Percentiles rank a stretch among this genome's conserved stretches.
Conservation (phyloP, 2,113 vertebrate genomes). For the Acrocephalus kingi region DNA sequence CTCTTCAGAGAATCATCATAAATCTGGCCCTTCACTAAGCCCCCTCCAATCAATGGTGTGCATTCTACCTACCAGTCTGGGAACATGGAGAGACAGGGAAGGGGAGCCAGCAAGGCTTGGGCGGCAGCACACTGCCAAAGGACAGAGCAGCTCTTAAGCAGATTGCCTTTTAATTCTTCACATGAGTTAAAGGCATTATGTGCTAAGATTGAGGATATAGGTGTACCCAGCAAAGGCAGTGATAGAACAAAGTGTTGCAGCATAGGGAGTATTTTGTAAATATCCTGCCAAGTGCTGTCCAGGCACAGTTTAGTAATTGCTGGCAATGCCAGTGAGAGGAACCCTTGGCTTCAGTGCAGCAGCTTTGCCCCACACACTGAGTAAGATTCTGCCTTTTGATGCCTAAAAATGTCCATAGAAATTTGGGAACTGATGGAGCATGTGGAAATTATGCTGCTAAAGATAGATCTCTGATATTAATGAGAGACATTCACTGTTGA, state of each 20-base stretch:
- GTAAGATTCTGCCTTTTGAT: background rate
- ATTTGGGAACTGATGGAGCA: background rate
- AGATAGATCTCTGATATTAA: background rate
- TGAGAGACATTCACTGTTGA: background rate
- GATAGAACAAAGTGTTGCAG: background rate
- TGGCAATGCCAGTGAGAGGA: background rate
- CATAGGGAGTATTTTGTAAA: background rate
- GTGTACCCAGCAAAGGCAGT: background rate
- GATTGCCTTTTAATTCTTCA: background rate
- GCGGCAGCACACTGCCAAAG: background rate
- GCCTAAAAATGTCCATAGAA: background rate
- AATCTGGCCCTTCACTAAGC: constrained; percentile 13
- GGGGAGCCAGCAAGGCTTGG: background rate
- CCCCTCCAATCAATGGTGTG: background rate
- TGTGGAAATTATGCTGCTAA: background rate
- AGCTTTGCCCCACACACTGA: background rate
- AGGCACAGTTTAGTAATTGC: background rate
- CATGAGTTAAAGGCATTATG: background rate
- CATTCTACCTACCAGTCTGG: background rate
- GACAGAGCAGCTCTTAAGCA: background rate
- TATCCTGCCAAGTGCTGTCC: background rate
- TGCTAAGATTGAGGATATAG: background rate
- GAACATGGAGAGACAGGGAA: background rate
- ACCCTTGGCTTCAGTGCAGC: background rate
- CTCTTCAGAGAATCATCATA: background rate